Base-by-base conservation (phyloP, 1,140 invertebrate species). In the Lucilia sericata region DNA sequence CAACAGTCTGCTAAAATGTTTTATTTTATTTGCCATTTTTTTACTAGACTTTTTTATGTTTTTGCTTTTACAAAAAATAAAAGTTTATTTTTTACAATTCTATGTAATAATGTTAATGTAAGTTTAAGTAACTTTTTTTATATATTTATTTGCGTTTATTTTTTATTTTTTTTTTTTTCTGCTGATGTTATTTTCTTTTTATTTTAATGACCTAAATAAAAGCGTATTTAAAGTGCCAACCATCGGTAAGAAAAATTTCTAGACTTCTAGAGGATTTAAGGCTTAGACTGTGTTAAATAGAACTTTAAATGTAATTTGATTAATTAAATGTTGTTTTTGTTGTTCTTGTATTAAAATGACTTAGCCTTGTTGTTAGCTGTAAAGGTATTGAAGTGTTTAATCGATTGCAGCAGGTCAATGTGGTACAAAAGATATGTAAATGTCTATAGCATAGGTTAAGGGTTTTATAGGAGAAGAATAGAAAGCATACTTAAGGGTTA, bases 121-220 rank as follows among this genome's bases (percentile, higher is more conserved):
- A 70, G 65, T 70, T 70, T 25, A 70, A 21, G 65, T 70, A 70
- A 70, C 19, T 70, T 70, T 60, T 60, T 60, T 60, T 60, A 60
- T 60, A n/a, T 60, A n/a, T n/a, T n/a, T 60, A n/a, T 60, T 60
- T 60, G 14, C 25, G 25, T 30, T 2, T 30, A 30, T 30, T 30
- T 30, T 30, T 17, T 60, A 1, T 17, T 17, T 42, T n/a, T 60
- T 60, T 60, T 25, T 70, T 70, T 70, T 70, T 70, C 8, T 70
- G 65, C 65, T 70, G 2, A 70, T 70, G 19, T 30, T 30, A 30
- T 25, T 70, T 70, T 70, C 14, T 60, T 60, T 60, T 17, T 12
- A 25, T 21, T 70, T 70, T 70, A 25, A 70, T 25, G 65, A 21
- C 65, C 60, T 70, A n/a, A n/a, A 70, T 70, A 21, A 21, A 70